These are phyloP conservation scores for Blastomussa wellsi DNA, from an alignment of 92 coral and sea anemone species.

Conservation along the genomic window DNA sequence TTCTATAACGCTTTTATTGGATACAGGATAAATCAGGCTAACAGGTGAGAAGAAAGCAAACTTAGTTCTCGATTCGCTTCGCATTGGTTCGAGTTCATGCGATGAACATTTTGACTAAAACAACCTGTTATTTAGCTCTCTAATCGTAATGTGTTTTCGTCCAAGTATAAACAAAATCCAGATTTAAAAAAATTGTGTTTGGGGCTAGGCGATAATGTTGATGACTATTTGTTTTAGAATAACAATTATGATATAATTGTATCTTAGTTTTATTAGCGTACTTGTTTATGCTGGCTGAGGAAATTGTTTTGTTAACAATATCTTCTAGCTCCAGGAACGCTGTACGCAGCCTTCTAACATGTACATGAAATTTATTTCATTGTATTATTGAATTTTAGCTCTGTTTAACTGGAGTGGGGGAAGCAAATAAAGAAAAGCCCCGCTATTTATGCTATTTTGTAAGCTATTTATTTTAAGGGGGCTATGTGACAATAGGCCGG, in stretches of 20 bases:
- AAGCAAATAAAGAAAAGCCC: neutral
- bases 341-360: neutral
- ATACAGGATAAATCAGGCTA: neutral
- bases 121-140: slow-evolving; percentile 28
- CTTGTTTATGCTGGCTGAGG: neutral
- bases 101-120: neutral
- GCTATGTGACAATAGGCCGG: neutral
- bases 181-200: neutral
- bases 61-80: neutral
- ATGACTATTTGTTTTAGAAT: neutral
- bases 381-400: neutral
- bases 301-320: neutral
- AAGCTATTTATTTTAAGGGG: neutral
- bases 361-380: neutral
- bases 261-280: neutral
- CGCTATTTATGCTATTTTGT: neutral
- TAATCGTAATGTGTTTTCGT: neutral
- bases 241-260: neutral
- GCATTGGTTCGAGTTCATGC: neutral
- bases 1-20: neutral
- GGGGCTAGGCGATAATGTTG: neutral
- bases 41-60: slow-evolving; percentile 3
- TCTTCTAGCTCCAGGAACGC: neutral
- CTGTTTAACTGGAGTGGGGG: neutral
- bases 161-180: slow-evolving; percentile 5